Percentiles rank a stretch among this genome's conserved stretches.
Conservation (phyloP, 2,797 vertebrate species). For the Sebastes taczanowskii region DNA sequence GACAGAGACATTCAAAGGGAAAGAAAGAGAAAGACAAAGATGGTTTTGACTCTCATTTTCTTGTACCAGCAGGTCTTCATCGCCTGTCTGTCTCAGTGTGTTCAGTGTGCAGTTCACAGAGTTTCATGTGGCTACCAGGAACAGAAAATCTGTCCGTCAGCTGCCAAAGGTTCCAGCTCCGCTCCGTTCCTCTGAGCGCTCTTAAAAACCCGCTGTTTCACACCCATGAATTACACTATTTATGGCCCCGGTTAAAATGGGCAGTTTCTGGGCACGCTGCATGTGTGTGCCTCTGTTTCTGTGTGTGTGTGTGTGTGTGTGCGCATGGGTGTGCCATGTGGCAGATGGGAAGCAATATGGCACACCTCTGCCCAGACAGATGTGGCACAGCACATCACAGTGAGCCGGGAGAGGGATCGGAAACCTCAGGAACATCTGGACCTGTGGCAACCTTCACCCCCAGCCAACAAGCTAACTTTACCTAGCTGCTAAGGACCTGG, state of each 20-base stretch:
- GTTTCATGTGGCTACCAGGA: slow-evolving; percentile 84
- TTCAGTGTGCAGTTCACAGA: slow-evolving; percentile 62
- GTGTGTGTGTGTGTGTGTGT: slow-evolving; percentile 38
- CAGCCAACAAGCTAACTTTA: slow-evolving; percentile 71
- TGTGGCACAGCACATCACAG: slow-evolving; percentile 91
- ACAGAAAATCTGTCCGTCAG: slow-evolving; percentile 86
- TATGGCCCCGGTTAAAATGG: slow-evolving; percentile 93
- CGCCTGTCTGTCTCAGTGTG: slow-evolving; percentile 56
- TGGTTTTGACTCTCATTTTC: slow-evolving; percentile 37
- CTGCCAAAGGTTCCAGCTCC: slow-evolving; percentile 96
- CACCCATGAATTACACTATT: slow-evolving; percentile 96
- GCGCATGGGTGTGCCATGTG: slow-evolving; percentile 76
- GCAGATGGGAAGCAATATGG: slow-evolving; percentile 99
- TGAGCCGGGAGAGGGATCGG: slow-evolving; percentile 82
- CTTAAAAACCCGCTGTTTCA: slow-evolving; percentile 99
- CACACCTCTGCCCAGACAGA: slow-evolving; percentile 95
- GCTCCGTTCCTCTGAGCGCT: slow-evolving; percentile 94
- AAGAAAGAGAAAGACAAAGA: slow-evolving; percentile 22
- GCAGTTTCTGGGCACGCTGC: slow-evolving; percentile 88
- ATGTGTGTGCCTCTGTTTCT: slow-evolving; percentile 49
- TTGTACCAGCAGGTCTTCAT: slow-evolving; percentile 81
- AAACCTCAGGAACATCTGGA: slow-evolving; percentile 91
- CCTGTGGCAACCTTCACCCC: slow-evolving; percentile 77
- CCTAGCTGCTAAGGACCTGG: slow-evolving; percentile 52
- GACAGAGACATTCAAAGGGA: slow-evolving; percentile 47